These are phyloP conservation scores for Thumatha senex DNA, from an alignment of 2,888 invertebrate genomes.

Conservation along the genomic window DNA sequence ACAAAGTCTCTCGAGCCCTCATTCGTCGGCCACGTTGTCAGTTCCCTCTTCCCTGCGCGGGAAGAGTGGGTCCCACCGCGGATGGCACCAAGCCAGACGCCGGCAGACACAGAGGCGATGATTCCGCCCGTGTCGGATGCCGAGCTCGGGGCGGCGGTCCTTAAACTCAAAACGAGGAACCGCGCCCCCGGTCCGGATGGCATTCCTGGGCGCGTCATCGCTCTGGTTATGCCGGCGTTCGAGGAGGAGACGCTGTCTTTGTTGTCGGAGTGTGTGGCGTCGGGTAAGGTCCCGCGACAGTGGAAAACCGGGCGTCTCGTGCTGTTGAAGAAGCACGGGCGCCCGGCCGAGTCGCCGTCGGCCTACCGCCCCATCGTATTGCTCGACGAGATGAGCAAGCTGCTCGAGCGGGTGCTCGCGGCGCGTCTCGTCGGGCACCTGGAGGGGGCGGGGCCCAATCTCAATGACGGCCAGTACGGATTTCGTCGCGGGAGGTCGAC, in stretches of 20 bases:
- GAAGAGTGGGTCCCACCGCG: background rate
- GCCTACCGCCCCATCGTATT: constrained; percentile 16
- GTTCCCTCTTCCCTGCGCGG: background rate
- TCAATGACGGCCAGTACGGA: constrained; percentile 5
- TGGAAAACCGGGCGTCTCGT: constrained; percentile 11
- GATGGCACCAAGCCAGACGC: background rate
- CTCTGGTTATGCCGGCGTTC: background rate
- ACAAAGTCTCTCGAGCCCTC: constrained; percentile 3
- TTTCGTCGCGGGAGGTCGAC: constrained; percentile 14
- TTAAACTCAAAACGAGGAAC: background rate
- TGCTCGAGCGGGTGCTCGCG: constrained; percentile 7
- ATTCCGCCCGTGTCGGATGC: background rate
- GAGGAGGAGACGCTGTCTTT: background rate
- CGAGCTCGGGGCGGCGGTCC: background rate
- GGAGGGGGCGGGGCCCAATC: constrained; percentile 7
- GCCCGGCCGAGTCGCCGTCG: constrained; percentile 8
- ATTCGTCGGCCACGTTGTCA: background rate
- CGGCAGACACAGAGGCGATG: background rate
- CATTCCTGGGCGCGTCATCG: background rate
- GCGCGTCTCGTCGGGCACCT: constrained; percentile 9
- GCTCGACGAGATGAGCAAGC: constrained; percentile 13
- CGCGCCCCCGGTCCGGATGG: constrained; percentile 4
- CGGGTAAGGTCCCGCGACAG: background rate
- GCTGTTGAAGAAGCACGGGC: constrained; percentile 7
- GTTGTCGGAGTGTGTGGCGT: background rate